Evolutionary conservation across 2,888 invertebrate species (phyloP).

Genomic region (Leptinotarsa juncta): DNA sequence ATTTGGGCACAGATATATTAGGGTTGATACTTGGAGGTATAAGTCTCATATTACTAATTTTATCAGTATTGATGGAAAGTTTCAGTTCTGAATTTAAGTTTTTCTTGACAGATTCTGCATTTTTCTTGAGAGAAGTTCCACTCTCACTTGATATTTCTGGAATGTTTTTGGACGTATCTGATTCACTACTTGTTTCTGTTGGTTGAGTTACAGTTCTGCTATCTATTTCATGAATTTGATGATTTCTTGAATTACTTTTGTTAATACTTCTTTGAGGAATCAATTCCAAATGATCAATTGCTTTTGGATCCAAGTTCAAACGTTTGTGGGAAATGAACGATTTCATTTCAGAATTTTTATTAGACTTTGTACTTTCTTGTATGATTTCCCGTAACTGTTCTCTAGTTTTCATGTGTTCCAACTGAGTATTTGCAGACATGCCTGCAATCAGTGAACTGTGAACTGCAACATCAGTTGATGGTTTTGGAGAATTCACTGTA

Average conservation of each 20-base stretch:
- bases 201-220: conserved; percentile 24
- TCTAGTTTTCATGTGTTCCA: conserved; percentile 10
- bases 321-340: conserved; percentile 56
- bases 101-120: conserved; percentile 40
- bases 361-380: conserved; percentile 35
- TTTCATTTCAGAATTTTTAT: conserved; percentile 43
- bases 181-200: conserved; percentile 55
- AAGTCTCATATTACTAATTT: conserved; percentile 43
- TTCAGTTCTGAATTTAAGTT: conserved; percentile 30
- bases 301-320: conserved; percentile 55
- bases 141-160: conserved; percentile 63
- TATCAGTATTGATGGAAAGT: conserved; percentile 41
- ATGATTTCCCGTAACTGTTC: conserved; percentile 38
- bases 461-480: conserved; percentile 51
- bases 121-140: conserved; percentile 47
- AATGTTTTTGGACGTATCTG: conserved; percentile 65
- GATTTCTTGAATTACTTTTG: neutral
- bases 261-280: conserved; percentile 33
- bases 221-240: neutral
- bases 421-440: conserved; percentile 19
- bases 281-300: conserved; percentile 55
- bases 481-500: conserved; percentile 52
- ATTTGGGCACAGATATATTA: conserved; percentile 4
- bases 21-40: conserved; percentile 17
- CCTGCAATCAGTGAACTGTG: conserved; percentile 48